Evolutionary conservation across 2,888 invertebrate genomes (phyloP), one percentile per base, ranked within the genome.

Genomic region (Nomada goodeniana): DNA sequence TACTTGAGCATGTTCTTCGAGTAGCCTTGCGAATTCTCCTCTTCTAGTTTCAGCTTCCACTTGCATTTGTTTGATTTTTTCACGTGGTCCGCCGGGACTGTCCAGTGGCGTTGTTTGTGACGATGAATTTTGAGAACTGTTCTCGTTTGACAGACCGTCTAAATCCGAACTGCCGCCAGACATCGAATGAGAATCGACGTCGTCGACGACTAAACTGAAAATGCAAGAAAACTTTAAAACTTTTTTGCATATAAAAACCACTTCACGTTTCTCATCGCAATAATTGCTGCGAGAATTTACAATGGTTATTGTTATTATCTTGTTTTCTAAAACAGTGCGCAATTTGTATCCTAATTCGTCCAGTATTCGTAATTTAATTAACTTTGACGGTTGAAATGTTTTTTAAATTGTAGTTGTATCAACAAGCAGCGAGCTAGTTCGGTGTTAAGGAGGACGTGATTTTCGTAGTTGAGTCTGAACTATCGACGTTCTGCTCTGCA

Each of bases 1-100:
- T 26, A 94, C 93, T 86, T 94, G 94, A 50, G 94, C 94, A 84
- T 94, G 94, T 80, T 94, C 94, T 77, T 94, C 94, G 50, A 94
- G 88, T 26, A 94, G 89, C 80, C 93, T 90, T 42, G 94, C 94
- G 84, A 94, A 94, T 81, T 94, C 94, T 72, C 91, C 92, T 73
- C 94, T 91, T 65, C 94, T 91, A 52, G 93, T 93, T 84, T 94
- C 94, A 9, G 94, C 94, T 80, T 94, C 94, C 59, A 92, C 93
- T 91, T 94, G 92, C 68, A 91, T 91, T 68, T 91, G 91, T 69
- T 92, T 91, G 76, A 91, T 91, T 73, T 92, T 91, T 85, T 91
- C 91, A 2, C 91, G 84, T 26, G 92, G 90, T 4, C 91, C 91
- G 4, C 89, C 89, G 1, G 90, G 92, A 76, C 91, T 92, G 79